Evolutionary conservation across 2,113 vertebrate species (phyloP), one percentile per base, ranked within the genome.

Genomic region (Tyrannus savana): DNA sequence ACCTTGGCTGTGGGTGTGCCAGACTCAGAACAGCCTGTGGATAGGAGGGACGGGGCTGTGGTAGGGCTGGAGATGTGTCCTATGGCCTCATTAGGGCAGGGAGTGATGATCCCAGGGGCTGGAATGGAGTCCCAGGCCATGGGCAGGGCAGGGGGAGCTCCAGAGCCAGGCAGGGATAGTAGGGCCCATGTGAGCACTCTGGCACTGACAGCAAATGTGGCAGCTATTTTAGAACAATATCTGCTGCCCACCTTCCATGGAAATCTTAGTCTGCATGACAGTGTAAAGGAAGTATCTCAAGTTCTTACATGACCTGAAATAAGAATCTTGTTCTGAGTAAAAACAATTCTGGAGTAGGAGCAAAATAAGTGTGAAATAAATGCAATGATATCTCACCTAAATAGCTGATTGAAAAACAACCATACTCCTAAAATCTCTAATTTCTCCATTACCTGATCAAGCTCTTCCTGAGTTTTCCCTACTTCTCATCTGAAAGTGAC

Each of bases 1-100:
- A n/a, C 0, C 0, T 7, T 3, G 5, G 13, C 28, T 10, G 3
- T 0, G 5, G 14, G 3, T 47, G 46, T 8, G 10, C 7, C 64
- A 42, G 50, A 10, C 14, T 42, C 50, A 35, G 28, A 7, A 5
- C 2, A 55, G 30, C 11, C 41, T 24, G 1, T 2, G 41, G 46
- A 9, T 5, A 14, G 59, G 23, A 12, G 35, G 46, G 56, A 50
- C 30, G 12, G 15, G 5, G 27, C 27, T 73, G 30, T 21, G 44
- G 6, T 2, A 3, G 31, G 10, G 9, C 12, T 79, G 66, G 28
- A 42, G 9, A 31, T 0, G 1, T 6, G 15, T 58, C 31, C 52
- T 41, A 4, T 0, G 2, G 19, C 19, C 55, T 78, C 0, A 0
- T 11, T 72, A 46, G 7, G 23, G 7, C 19, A 7, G 14, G 6